Evolutionary conservation across 2,113 vertebrate species (phyloP).

Genomic region (Lasiurus borealis): DNA sequence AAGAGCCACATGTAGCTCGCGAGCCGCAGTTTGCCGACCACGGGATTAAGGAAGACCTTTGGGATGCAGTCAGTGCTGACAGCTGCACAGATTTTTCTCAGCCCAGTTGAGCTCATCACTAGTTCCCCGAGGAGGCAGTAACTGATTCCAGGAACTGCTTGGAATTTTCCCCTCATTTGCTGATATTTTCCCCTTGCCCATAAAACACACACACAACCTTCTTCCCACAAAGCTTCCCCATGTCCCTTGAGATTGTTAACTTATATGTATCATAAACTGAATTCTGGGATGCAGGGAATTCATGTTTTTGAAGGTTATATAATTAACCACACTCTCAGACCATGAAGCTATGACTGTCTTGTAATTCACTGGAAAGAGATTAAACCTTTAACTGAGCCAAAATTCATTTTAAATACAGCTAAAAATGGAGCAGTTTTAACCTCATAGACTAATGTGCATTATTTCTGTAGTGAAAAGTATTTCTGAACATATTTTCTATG

Average conservation of each 20-base stretch:
- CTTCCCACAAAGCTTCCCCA: constrained; percentile 49
- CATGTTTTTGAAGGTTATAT: background rate
- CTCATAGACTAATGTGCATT: background rate
- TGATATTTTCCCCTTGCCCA: constrained; percentile 67
- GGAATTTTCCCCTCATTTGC: constrained; percentile 71
- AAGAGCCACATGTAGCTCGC: too few species aligned
- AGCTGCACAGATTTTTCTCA: constrained; percentile 68
- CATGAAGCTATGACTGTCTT: background rate
- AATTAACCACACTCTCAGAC: background rate
- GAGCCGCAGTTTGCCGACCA: too few species aligned
- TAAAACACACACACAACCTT: constrained; percentile 50
- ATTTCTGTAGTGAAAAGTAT: background rate
- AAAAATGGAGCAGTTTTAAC: background rate
- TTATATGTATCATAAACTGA: background rate
- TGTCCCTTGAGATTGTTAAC: background rate
- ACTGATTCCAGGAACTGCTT: constrained; percentile 70
- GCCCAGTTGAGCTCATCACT: constrained; percentile 74
- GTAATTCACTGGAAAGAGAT: background rate
- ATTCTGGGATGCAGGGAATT: background rate
- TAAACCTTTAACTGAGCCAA: background rate
- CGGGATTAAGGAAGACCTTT: background rate
- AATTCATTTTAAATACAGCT: background rate
- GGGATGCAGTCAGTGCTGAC: constrained; percentile 45
- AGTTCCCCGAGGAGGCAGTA: constrained; percentile 59
- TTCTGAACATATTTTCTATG: background rate